A percentile compares a stretch with the other conserved stretches of the same genome.
Conservation (phyloP, 2,888 invertebrate genomes). For the Rutpela maculata region DNA sequence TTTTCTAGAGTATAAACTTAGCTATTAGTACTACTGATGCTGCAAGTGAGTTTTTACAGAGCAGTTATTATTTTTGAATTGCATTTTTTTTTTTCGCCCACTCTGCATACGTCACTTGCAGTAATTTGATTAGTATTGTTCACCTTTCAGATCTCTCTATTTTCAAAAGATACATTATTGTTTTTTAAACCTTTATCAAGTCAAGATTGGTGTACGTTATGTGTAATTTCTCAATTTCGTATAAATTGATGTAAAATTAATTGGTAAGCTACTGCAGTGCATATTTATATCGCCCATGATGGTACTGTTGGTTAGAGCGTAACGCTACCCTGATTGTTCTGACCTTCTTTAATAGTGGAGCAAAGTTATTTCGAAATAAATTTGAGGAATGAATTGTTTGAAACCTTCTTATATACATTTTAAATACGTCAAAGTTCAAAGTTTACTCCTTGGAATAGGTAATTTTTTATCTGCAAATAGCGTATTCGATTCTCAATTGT, state of each 20-base stretch:
- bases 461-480: too few species aligned
- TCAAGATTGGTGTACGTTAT: not conserved
- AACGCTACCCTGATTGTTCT: too few species aligned
- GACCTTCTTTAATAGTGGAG: too few species aligned
- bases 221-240: not conserved
- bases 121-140: conserved; percentile 39
- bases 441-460: too few species aligned
- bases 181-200: not conserved
- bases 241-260: not conserved
- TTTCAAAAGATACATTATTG: not conserved
- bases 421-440: too few species aligned
- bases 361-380: too few species aligned
- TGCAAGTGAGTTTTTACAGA: conserved; percentile 6
- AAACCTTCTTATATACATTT: too few species aligned
- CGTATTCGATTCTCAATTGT: too few species aligned
- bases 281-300: too few species aligned
- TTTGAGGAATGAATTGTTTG: too few species aligned
- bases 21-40: conserved; percentile 2
- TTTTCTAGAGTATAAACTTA: conserved; percentile 62
- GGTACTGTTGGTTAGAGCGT: too few species aligned
- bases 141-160: conserved; percentile 47
- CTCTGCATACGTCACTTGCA: conserved; percentile 12
- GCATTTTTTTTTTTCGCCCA: not conserved
- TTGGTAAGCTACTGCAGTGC: not conserved
- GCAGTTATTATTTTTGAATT: conserved; percentile 1